These are phyloP conservation scores for Dryadula phaetusa DNA, from an alignment of 2,888 invertebrate species.

Conservation along the genomic window DNA sequence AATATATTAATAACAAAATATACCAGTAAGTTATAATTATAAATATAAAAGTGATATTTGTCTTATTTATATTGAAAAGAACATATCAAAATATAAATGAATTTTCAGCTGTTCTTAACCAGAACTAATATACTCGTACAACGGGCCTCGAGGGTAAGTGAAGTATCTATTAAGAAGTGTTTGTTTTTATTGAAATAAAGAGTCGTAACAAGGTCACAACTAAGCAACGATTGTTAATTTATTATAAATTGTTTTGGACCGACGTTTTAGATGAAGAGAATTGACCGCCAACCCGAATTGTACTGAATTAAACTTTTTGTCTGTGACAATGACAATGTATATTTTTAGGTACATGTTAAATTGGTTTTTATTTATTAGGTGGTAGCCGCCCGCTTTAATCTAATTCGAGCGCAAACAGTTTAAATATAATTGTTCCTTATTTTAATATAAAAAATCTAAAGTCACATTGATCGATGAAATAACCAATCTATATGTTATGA, in stretches of 20 bases:
- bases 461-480: too few relatives aligned
- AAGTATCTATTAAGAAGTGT: constrained; percentile 19
- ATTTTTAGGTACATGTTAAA: constrained; percentile 26
- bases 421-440: too few relatives aligned
- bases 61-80: too few relatives aligned
- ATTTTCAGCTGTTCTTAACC: too few relatives aligned
- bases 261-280: constrained; percentile 37
- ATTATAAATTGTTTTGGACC: constrained; percentile 53
- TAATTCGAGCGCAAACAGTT: too few relatives aligned
- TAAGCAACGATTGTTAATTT: constrained; percentile 49
- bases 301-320: constrained; percentile 49
- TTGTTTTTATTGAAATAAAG: constrained; percentile 52
- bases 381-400: background rate
- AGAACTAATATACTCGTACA: constrained; percentile 6
- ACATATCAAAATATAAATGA: too few relatives aligned
- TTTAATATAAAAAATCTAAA: too few relatives aligned
- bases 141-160: constrained; percentile 5
- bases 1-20: too few relatives aligned
- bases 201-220: constrained; percentile 56
- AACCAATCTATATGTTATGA: too few relatives aligned
- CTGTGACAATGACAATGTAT: constrained; percentile 57
- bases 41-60: too few relatives aligned
- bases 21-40: too few relatives aligned
- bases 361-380: background rate
- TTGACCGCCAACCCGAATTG: constrained; percentile 52